Percentiles rank a stretch among this genome's conserved stretches.
phyloP scores from a whole-genome alignment of 2,797 vertebrate species.

The Dallia pectoralis region DNA sequence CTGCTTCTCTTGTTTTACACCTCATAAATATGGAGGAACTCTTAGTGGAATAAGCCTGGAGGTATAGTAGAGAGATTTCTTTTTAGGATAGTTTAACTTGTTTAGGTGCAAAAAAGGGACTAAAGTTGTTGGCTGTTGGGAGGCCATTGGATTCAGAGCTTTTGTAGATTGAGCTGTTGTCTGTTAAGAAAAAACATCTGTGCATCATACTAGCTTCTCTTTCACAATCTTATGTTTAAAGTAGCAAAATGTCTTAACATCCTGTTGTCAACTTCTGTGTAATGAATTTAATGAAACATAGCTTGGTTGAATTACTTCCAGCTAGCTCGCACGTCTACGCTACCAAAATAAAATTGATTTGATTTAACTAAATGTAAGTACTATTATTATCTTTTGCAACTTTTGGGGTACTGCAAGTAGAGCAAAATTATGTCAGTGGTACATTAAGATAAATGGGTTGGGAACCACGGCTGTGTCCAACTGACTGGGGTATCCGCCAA shows the following conservation, averaged over 20 bases:
- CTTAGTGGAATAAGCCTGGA: constrained; percentile 27
- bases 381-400: too few species aligned
- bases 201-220: constrained; percentile 1
- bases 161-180: not conserved
- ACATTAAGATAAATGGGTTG: too few species aligned
- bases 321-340: too few species aligned
- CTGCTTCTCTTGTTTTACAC: constrained; percentile 23
- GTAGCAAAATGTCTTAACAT: not conserved
- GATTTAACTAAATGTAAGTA: too few species aligned
- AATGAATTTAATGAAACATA: too few species aligned
- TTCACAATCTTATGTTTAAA: not conserved
- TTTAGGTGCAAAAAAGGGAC: not conserved
- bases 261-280: too few species aligned
- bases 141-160: not conserved
- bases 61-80: constrained; percentile 2
- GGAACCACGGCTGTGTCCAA: too few species aligned
- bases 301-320: too few species aligned
- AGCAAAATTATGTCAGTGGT: too few species aligned
- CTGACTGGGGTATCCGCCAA: too few species aligned
- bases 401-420: too few species aligned
- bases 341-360: too few species aligned
- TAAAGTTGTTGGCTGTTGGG: not conserved
- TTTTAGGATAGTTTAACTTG: constrained; percentile 10
- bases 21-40: constrained; percentile 47
- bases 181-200: constrained; percentile 3